A percentile compares a stretch with the other conserved stretches of the same genome.
Conservation (phyloP, 1,140 invertebrate genomes). For the Hormaphis cornu region DNA sequence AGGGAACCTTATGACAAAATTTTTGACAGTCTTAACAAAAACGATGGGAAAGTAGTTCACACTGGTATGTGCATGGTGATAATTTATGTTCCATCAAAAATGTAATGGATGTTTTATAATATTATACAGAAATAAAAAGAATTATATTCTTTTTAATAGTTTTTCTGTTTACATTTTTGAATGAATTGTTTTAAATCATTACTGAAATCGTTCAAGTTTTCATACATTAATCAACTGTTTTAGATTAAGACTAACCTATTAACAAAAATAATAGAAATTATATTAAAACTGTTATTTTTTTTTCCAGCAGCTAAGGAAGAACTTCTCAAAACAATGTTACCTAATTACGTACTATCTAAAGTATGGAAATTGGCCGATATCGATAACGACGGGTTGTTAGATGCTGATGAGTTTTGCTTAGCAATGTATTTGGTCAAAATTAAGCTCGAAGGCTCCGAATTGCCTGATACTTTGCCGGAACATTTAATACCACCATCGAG, state of each 20-base stretch:
- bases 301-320: slow-evolving; percentile 80
- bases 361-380: slow-evolving; percentile 97
- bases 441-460: slow-evolving; percentile 87
- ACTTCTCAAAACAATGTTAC: slow-evolving; percentile 97
- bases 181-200: no score
- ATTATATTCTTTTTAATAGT: no score
- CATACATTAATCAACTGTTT: no score
- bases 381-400: slow-evolving; percentile 91
- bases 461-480: slow-evolving; percentile 79
- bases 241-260: no score
- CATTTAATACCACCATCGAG: slow-evolving; percentile 95
- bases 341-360: slow-evolving; percentile 93
- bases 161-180: no score
- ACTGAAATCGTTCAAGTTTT: no score
- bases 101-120: no score
- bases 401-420: slow-evolving; percentile 94
- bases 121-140: no score
- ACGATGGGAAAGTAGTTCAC: slow-evolving; percentile 91
- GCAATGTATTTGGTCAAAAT: slow-evolving; percentile 96
- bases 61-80: slow-evolving; percentile 53
- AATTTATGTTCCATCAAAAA: no score
- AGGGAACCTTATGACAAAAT: slow-evolving; percentile 77
- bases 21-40: slow-evolving; percentile 74
- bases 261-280: no score
- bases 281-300: no score